phyloP scores from a whole-genome alignment of 2,888 invertebrate genomes.

The Acanthopleura granulata region DNA sequence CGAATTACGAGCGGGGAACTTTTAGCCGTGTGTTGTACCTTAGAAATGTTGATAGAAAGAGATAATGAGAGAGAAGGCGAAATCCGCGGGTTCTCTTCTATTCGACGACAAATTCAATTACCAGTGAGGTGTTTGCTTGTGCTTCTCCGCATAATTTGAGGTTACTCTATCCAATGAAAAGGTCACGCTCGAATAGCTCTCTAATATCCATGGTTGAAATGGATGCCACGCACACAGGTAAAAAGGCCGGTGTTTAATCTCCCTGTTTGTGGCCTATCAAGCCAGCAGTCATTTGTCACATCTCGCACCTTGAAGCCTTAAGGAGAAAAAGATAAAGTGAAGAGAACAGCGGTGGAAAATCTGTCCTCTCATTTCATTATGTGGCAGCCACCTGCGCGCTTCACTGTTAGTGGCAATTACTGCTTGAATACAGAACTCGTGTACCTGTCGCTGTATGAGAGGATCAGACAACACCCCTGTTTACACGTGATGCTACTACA shows the following conservation, averaged over 20 bases:
- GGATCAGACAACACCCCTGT: no score
- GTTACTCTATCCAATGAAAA: not conserved
- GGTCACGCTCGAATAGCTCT: slow-evolving; percentile 9
- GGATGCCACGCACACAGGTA: slow-evolving; percentile 10
- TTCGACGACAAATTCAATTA: slow-evolving; percentile 15
- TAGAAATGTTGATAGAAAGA: slow-evolving; percentile 7
- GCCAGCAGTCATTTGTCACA: not conserved
- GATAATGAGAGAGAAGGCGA: slow-evolving; percentile 16
- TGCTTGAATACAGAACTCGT: no score
- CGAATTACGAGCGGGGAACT: slow-evolving; percentile 3
- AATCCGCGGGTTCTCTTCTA: not conserved
- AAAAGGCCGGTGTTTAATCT: not conserved
- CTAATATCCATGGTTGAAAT: slow-evolving; percentile 1
- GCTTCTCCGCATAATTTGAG: slow-evolving; percentile 14
- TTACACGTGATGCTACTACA: no score
- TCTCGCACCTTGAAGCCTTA: not conserved
- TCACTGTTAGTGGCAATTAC: no score
- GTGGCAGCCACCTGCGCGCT: no score
- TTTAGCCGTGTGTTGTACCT: slow-evolving; percentile 8
- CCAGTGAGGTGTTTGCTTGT: slow-evolving; percentile 12
- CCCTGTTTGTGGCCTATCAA: not conserved
- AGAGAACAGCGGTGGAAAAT: no score
- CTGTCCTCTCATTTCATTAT: no score
- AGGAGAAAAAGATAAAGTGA: no score
- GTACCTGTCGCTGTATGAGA: no score